Evolutionary conservation across 2,888 invertebrate genomes (phyloP).

Genomic region (Erebia epiphron): DNA sequence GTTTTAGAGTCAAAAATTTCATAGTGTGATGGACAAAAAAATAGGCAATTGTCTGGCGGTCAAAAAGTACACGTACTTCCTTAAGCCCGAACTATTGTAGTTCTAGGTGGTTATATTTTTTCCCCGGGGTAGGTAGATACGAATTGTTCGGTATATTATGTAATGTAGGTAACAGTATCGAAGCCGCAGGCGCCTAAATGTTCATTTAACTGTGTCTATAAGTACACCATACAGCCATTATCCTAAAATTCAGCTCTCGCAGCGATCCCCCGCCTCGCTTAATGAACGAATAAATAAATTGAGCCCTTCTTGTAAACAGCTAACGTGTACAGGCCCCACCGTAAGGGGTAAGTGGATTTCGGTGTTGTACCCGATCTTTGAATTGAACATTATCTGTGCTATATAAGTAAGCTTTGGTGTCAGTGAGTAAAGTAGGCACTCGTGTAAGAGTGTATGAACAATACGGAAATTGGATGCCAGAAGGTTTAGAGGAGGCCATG

Average conservation of each 20-base stretch:
- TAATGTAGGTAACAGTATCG: conserved; percentile 24
- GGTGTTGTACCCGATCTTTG: conserved; percentile 74
- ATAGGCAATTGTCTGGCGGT: no score
- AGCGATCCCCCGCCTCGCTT: conserved; percentile 72
- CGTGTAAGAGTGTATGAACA: conserved; percentile 37
- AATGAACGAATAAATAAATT: conserved; percentile 82
- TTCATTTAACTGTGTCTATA: conserved; percentile 48
- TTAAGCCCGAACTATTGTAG: no score
- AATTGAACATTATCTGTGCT: conserved; percentile 61
- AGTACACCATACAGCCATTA: conserved; percentile 61
- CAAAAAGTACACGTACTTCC: no score
- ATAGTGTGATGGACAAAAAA: no score
- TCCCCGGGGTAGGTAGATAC: neutral
- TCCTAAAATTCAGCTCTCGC: conserved; percentile 77
- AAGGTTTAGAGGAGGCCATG: neutral
- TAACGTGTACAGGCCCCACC: conserved; percentile 68
- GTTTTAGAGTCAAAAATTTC: no score
- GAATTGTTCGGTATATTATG: conserved; percentile 5
- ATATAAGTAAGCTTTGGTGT: conserved; percentile 39
- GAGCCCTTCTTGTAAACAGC: conserved; percentile 77
- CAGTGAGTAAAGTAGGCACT: conserved; percentile 34
- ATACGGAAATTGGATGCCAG: conserved; percentile 31
- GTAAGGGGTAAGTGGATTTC: conserved; percentile 82
- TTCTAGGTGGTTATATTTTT: neutral
- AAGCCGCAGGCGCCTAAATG: conserved; percentile 47